Evolutionary conservation across 2,797 vertebrate species (phyloP), one percentile per base, ranked within the genome.

Genomic region (Girardinus metallicus): DNA sequence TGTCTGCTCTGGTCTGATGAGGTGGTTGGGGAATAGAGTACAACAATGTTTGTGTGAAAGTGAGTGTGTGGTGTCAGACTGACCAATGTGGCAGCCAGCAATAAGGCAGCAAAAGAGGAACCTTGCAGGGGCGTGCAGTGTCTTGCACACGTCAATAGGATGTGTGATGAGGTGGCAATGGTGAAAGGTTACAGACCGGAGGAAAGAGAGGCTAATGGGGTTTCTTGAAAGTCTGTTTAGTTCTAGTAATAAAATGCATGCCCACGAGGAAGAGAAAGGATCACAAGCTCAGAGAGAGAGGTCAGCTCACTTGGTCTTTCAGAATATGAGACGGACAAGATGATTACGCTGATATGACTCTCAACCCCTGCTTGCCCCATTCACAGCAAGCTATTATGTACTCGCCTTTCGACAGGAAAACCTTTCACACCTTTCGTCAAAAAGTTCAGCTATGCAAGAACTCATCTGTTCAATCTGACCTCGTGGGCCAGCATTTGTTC

Each of bases 141-240:
- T 79, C 72, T 41, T 53, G 41, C 76, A 83, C 77, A 81, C 51
- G 80, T 85, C 87, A 82, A 76, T 77, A 80, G 71, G 75, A 77
- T 87, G 87, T 86, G 71, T 90, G 89, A 88, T 80, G 92, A 92
- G 88, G 83, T 85, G 87, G 77, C 84, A 6, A 31, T 53, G 82
- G 90, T 89, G 91, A 90, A 90, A 93, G 92, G 87, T 87, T 91
- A 92, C 86, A 77, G 85, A 87, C 85, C 21, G 36, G 75, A 70
- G 89, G 49, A 51, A 2, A 84, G 89, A 85, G 89, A 88, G 87
- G 86, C 84, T 93, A 92, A 93, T 91, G 87, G 89, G 88, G 83
- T 92, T 91, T 93, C 85, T 91, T 90, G 89, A 91, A 93, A 93
- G 91, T 93, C 92, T 94, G 93, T 94, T 95, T 93, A 93, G 92